These are phyloP conservation scores for Xanthorhoe designata DNA, from an alignment of 2,888 invertebrate species.

Conservation along the genomic window DNA sequence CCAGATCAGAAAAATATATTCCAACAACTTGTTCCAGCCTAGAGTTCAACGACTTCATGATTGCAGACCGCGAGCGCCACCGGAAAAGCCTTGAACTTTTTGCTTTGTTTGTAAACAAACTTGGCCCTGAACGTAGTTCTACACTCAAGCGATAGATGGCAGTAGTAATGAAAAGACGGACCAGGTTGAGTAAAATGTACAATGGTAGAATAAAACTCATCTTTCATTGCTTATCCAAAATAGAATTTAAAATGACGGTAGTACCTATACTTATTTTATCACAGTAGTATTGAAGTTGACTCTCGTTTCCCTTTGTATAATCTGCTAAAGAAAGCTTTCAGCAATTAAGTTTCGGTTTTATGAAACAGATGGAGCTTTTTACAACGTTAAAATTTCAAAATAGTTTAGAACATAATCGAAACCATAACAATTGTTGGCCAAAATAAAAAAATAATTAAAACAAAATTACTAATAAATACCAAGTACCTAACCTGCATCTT, in stretches of 20 bases:
- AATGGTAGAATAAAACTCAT: too few relatives aligned
- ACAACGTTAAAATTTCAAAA: background rate
- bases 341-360: background rate
- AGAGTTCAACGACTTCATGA: conserved; percentile 53
- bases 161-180: conserved; percentile 35
- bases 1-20: background rate
- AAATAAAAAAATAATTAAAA: too few relatives aligned
- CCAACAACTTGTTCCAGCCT: conserved; percentile 10
- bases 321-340: background rate
- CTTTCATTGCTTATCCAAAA: too few relatives aligned
- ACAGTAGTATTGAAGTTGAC: background rate
- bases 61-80: conserved; percentile 35
- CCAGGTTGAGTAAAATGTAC: background rate
- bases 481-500: too few relatives aligned
- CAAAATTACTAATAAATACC: too few relatives aligned
- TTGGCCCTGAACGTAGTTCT: conserved; percentile 66
- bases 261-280: background rate
- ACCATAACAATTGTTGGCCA: too few relatives aligned
- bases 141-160: conserved; percentile 59
- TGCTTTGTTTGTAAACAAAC: conserved; percentile 66
- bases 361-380: conserved; percentile 2
- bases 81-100: conserved; percentile 64
- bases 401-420: too few relatives aligned
- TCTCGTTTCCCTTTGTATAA: background rate
- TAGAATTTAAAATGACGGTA: background rate